A percentile compares a stretch with the other conserved stretches of the same genome.
Evolutionary conservation across 2,797 vertebrate genomes (phyloP).

Genomic region (Cetoscarus ocellatus): DNA sequence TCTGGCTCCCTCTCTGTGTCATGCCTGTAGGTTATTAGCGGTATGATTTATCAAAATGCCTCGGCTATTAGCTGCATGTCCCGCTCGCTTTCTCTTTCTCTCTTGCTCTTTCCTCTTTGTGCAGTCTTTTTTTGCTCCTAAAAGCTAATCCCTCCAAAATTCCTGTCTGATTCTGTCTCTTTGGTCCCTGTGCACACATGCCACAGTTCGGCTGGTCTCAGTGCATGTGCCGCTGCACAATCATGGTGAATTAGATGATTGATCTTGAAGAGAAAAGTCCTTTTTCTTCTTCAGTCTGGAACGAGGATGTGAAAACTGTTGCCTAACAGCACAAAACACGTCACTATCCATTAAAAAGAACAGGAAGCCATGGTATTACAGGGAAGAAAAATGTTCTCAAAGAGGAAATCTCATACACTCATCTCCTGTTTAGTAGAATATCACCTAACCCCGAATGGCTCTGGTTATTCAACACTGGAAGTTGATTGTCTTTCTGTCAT

Average conservation of each 20-base stretch:
- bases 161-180: constrained; percentile 45
- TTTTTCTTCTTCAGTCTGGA: not conserved
- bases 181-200: constrained; percentile 24
- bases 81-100: constrained; percentile 35
- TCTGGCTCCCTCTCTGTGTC: constrained; percentile 45
- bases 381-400: not conserved
- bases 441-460: not conserved
- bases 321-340: not conserved
- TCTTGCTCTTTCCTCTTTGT: constrained; percentile 41
- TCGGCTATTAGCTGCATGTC: constrained; percentile 61
- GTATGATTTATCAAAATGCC: constrained; percentile 69
- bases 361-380: not conserved
- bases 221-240: constrained; percentile 35
- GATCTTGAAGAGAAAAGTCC: not conserved
- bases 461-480: not conserved
- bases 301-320: constrained; percentile 5
- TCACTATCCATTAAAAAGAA: not conserved
- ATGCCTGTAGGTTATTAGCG: constrained; percentile 69
- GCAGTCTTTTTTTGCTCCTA: constrained; percentile 30
- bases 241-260: constrained; percentile 14
- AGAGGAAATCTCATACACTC: not conserved
- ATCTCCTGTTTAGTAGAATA: not conserved
- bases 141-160: constrained; percentile 59
- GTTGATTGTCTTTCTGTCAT: not conserved
- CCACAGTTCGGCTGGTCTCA: constrained; percentile 15